Base-by-base conservation (phyloP, 2,888 invertebrate species). In the Plagodis dolabraria region DNA sequence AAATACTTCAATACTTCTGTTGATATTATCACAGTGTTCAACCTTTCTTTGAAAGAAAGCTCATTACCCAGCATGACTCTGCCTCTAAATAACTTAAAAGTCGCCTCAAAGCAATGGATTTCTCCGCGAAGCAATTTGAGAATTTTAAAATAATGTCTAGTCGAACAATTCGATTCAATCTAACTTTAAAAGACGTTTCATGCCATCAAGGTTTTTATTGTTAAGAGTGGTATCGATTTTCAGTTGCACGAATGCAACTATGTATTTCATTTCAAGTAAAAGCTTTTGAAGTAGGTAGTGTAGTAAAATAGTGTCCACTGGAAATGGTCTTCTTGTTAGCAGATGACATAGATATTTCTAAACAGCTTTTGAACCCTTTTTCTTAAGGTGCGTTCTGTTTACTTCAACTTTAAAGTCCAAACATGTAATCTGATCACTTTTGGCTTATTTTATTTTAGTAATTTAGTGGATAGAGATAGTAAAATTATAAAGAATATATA, bases 221-320 rank as follows among this genome's bases (percentile, higher is more conserved):
- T 35, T 22, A 40, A 12, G 10, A 46, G 44, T 11, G 0, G 10
- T 57, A 60, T 57, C 57, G 52, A 65, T 59, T 63, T 48, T 49
- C 34, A 35, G 36, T 22, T 22, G 22, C 47, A 53, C 45, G 45
- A 66, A 60, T 43, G 46, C 51, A 57, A 54, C 53, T 34, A 55
- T 22, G 22, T 22, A 22, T 64, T 68, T 69, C 60, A 68, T 69
- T 64, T 47, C 42, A 56, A 64, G 68, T 70, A 71, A 73, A 72
- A 70, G 65, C 70, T 68, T 70, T 70, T 67, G 62, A 65, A 53
- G 40, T 61, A 65, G 60, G 63, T 22, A 22, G 22, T 70, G 65
- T 64, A 67, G 8, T 40, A 67, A 70, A 65, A 64, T 61, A 61
- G 62, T 63, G 68, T 69, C 66, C 60, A 53, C 56, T 43, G 70